Percentiles rank a stretch among this genome's conserved stretches.
phyloP scores from a whole-genome alignment of 2,888 invertebrate species.

The Cantharis rufa region DNA sequence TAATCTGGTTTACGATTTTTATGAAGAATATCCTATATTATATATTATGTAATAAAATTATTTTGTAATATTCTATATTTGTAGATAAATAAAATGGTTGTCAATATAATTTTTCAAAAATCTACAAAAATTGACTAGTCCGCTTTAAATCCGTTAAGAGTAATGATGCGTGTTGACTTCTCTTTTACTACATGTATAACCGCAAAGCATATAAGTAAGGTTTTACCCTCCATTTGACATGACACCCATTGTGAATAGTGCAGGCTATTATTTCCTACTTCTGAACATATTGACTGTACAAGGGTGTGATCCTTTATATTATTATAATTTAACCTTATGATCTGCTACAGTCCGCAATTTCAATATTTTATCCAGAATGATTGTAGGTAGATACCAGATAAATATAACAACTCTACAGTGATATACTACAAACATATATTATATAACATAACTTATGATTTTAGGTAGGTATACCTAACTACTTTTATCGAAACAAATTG shows the following conservation, averaged over 20 bases:
- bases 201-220: conserved; percentile 25
- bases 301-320: conserved; percentile 40
- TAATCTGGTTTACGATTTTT: too few relatives aligned
- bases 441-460: neutral
- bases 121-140: neutral
- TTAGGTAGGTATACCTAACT: neutral
- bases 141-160: conserved; percentile 36
- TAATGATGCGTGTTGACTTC: conserved; percentile 34
- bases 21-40: too few relatives aligned
- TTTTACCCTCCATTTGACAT: conserved; percentile 45
- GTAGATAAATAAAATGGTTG: neutral
- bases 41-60: neutral
- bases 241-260: conserved; percentile 52
- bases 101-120: neutral
- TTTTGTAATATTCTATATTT: neutral
- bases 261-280: conserved; percentile 55
- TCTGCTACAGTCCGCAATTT: conserved; percentile 9
- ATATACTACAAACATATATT: neutral
- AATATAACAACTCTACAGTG: neutral
- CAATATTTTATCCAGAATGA: neutral
- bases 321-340: conserved; percentile 24
- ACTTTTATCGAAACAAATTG: neutral
- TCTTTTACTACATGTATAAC: conserved; percentile 21
- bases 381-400: neutral
- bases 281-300: conserved; percentile 53